Percentiles rank a stretch among this genome's conserved stretches.
These are phyloP conservation scores for Lottia gigantea DNA, from an alignment of 2,888 invertebrate genomes.

Conservation along the genomic window DNA sequence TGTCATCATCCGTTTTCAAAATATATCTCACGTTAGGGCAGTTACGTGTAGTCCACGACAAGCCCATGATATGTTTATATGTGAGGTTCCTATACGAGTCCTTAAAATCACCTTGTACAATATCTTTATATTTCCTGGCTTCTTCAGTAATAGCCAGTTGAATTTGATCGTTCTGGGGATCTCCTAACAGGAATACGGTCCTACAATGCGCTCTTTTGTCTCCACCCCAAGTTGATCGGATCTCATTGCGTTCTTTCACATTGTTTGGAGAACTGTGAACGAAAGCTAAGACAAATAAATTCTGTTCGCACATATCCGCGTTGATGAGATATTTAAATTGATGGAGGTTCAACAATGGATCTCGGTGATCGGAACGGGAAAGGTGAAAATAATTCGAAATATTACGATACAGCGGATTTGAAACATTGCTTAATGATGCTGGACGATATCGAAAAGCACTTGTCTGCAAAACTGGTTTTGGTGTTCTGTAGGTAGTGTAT, in stretches of 20 bases:
- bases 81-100: constrained; percentile 66
- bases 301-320: constrained; percentile 28
- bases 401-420: no score
- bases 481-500: no score
- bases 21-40: constrained; percentile 59
- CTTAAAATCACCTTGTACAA: constrained; percentile 54
- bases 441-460: no score
- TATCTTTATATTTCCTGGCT: constrained; percentile 33
- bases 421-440: no score
- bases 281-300: constrained; percentile 33
- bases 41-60: constrained; percentile 55
- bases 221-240: constrained; percentile 44
- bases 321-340: constrained; percentile 29
- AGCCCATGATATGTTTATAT: constrained; percentile 60
- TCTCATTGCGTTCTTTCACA: constrained; percentile 29
- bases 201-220: constrained; percentile 28
- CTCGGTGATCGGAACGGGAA: no score
- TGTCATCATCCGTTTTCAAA: constrained; percentile 66
- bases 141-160: constrained; percentile 32
- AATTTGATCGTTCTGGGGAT: constrained; percentile 11
- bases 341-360: constrained; percentile 22
- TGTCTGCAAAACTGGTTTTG: no score
- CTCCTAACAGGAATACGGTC: constrained; percentile 38
- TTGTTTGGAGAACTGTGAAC: constrained; percentile 41
- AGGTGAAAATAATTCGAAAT: no score